Percentiles rank a stretch among this genome's conserved stretches.
Evolutionary conservation across 64 coral and sea anemone species (phyloP).

Genomic region (Stylophora pistillata): DNA sequence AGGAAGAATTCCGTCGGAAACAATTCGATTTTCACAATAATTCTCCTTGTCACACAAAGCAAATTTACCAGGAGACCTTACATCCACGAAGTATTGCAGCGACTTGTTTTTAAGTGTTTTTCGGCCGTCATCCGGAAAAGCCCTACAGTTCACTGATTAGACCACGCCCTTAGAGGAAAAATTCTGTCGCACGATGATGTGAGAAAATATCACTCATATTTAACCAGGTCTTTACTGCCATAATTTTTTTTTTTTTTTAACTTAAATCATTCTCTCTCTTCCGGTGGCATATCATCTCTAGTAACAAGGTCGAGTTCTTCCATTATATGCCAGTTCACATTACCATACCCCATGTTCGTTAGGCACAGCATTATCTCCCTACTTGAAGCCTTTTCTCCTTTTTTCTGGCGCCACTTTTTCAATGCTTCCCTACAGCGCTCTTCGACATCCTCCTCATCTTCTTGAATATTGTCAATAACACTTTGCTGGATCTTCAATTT

Average conservation of each 20-base stretch:
- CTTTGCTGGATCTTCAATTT: not conserved
- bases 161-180: too few species aligned
- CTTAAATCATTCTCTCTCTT: not conserved
- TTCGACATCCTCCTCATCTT: not conserved
- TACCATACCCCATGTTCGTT: constrained; percentile 26
- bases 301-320: not conserved
- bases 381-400: not conserved
- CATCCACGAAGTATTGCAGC: too few species aligned
- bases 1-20: too few species aligned
- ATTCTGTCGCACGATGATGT: too few species aligned
- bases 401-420: not conserved
- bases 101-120: too few species aligned
- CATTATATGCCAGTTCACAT: constrained; percentile 32
- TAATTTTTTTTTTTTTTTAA: too few species aligned
- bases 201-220: too few species aligned
- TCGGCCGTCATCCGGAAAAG: not conserved
- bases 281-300: not conserved
- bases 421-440: not conserved
- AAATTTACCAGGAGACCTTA: too few species aligned
- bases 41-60: too few species aligned
- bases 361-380: constrained; percentile 1
- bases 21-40: too few species aligned
- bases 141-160: not conserved
- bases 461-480: not conserved
- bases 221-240: too few species aligned